A percentile compares a stretch with the other conserved stretches of the same genome.
Conservation (phyloP, 1,140 invertebrate species). For the Drosophila kohkoa region DNA sequence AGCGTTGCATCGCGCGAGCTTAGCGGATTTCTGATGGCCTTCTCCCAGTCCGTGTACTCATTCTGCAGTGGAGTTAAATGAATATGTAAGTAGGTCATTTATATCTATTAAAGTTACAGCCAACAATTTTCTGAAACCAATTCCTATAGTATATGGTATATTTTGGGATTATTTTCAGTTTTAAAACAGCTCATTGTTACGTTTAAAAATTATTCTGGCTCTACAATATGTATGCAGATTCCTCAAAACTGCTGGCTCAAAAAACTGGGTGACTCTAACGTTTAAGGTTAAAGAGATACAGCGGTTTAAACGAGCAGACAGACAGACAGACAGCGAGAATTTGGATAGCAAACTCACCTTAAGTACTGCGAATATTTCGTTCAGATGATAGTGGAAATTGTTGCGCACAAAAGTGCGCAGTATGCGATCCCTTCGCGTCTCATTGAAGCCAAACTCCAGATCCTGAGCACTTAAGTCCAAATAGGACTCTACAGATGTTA, state of each 20-base stretch:
- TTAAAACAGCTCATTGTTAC: too few relatives aligned
- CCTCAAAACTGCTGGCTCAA: too few relatives aligned
- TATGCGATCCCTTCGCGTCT: slow-evolving; percentile 92
- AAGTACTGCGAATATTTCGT: slow-evolving; percentile 95
- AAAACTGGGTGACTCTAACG: too few relatives aligned
- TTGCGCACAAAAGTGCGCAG: slow-evolving; percentile 95
- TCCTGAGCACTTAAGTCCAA: slow-evolving; percentile 91
- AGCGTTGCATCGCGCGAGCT: slow-evolving; percentile 91
- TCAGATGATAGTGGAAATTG: slow-evolving; percentile 94
- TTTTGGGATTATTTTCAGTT: too few relatives aligned
- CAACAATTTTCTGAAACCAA: too few relatives aligned
- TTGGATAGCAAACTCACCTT: slow-evolving; percentile 84
- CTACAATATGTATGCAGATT: too few relatives aligned
- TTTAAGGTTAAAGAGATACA: too few relatives aligned
- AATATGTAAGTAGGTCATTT: background rate
- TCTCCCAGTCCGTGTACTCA: slow-evolving; percentile 97
- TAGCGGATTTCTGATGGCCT: slow-evolving; percentile 90
- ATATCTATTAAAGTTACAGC: background rate
- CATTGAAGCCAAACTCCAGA: slow-evolving; percentile 93
- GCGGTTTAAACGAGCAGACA: too few relatives aligned
- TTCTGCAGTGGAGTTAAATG: slow-evolving; percentile 85
- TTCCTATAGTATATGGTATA: too few relatives aligned
- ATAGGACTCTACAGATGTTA: slow-evolving; percentile 91
- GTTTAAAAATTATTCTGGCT: too few relatives aligned
- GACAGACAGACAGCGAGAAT: background rate